Base-by-base conservation (phyloP, 2,113 vertebrate species). In the Austrofundulus limnaeus region DNA sequence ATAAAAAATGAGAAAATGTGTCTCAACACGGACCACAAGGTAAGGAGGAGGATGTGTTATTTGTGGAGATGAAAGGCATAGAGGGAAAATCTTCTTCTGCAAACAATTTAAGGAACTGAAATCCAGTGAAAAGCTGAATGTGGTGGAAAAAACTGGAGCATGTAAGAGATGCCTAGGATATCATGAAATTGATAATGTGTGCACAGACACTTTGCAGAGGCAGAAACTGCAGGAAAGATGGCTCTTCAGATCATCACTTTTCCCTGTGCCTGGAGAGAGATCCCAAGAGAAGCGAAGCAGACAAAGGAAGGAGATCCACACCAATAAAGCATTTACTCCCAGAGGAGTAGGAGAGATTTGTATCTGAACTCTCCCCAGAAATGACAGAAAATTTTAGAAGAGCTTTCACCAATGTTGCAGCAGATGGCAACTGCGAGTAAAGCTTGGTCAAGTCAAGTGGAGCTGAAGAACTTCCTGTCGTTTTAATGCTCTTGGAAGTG, bases 171-270 rank as follows among this genome's bases (percentile, higher is more conserved):
- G 43, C 47, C 64, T 69, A 57, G n/a, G 11, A 5, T 16, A 42
- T 50, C 48, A 25, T 23, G 17, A 25, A 5, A 42, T 63, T 34
- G 28, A 15, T 8, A n/a, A 12, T 4, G 16, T 50, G 11, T 72
- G 72, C 4, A 68, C 13, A 43, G 31, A 68, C 19, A 77, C 34
- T 7, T 75, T 68, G 60, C 17, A 76, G 56, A 5, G 73, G 73
- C 24, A 41, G 11, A n/a, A 23, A 73, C 21, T 54, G 78, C 16
- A 61, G 24, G 34, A 61, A 37, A 39, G 42, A 14, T 21, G 2
- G 21, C 3, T 25, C 45, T 2, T 56, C 69, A 39, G 53, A 72
- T 17, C 70, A 72, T 13, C 46, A 58, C 24, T 67, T 34, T 28
- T 61, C 54, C 19, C 63, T 66, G 2, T 74, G 71, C 17, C 51